Evolutionary conservation across 2,888 invertebrate genomes (phyloP).

Genomic region (Aspidiotus rigidus): DNA sequence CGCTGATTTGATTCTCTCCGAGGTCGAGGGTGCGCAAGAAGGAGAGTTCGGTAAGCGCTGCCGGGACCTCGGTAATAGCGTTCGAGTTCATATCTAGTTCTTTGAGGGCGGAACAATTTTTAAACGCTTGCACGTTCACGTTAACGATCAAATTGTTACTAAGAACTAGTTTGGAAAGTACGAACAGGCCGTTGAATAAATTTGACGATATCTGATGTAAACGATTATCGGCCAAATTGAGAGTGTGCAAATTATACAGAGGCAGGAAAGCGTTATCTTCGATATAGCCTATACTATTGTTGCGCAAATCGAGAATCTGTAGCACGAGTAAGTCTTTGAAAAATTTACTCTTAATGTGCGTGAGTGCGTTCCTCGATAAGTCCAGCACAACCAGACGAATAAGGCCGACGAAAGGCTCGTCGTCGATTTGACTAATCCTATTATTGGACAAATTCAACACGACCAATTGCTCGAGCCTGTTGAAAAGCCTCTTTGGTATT

Average conservation of each 20-base stretch:
- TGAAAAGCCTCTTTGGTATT: slow-evolving; percentile 71
- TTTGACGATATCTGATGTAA: slow-evolving; percentile 70
- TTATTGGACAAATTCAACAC: slow-evolving; percentile 77
- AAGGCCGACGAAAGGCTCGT: slow-evolving; percentile 73
- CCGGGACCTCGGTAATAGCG: slow-evolving; percentile 69
- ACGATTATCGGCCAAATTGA: slow-evolving; percentile 80
- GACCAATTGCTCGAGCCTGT: slow-evolving; percentile 70
- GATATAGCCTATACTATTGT: slow-evolving; percentile 79
- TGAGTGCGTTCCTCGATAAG: slow-evolving; percentile 74
- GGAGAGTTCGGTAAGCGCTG: slow-evolving; percentile 68
- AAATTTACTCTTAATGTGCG: slow-evolving; percentile 69
- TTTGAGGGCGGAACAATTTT: slow-evolving; percentile 78
- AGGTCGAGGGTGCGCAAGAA: slow-evolving; percentile 81
- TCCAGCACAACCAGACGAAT: slow-evolving; percentile 76
- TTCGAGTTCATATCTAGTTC: slow-evolving; percentile 83
- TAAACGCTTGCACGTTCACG: slow-evolving; percentile 70
- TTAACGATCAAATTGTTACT: slow-evolving; percentile 75
- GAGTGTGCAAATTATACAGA: slow-evolving; percentile 76
- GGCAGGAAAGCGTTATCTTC: slow-evolving; percentile 81
- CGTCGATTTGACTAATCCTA: slow-evolving; percentile 73
- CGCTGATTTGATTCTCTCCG: slow-evolving; percentile 81
- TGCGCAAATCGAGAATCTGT: slow-evolving; percentile 73
- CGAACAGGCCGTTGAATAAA: slow-evolving; percentile 73
- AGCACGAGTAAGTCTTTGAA: slow-evolving; percentile 80
- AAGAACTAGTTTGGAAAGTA: slow-evolving; percentile 70